Percentiles rank a stretch among this genome's conserved stretches.
Conservation (phyloP, 2,888 invertebrate species). For the Salpingus planirostris region DNA sequence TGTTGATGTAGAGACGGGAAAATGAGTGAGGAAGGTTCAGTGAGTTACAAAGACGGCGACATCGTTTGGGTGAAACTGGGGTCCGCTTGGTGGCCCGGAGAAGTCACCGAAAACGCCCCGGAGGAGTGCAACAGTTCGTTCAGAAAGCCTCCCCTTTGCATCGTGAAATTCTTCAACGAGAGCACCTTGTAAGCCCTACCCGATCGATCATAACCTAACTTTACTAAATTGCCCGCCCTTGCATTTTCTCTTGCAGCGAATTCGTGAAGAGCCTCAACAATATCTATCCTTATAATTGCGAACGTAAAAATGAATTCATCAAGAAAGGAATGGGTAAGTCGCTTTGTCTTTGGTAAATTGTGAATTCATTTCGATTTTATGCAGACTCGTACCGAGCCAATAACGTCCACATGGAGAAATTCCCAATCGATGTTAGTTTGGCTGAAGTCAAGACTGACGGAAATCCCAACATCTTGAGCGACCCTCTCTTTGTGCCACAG, state of each 20-base stretch:
- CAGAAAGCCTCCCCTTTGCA: conserved; percentile 65
- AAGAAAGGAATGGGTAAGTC: conserved; percentile 71
- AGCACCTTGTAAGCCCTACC: conserved; percentile 62
- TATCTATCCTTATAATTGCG: conserved; percentile 71
- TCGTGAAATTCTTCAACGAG: conserved; percentile 80
- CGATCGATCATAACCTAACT: conserved; percentile 11
- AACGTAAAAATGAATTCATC: conserved; percentile 71
- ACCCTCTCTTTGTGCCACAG: conserved; percentile 48
- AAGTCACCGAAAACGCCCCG: conserved; percentile 59
- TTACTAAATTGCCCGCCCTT: background rate
- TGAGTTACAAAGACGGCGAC: conserved; percentile 62
- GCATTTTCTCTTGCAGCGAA: conserved; percentile 50
- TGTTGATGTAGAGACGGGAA: conserved; percentile 16
- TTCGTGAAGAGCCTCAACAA: conserved; percentile 62
- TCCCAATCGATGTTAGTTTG: conserved; percentile 64
- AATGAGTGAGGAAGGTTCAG: conserved; percentile 65
- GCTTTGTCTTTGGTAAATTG: background rate
- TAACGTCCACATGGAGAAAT: conserved; percentile 65
- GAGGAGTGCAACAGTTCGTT: conserved; percentile 52
- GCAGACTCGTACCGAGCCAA: conserved; percentile 50
- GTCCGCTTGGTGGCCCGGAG: conserved; percentile 79
- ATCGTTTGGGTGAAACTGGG: conserved; percentile 81
- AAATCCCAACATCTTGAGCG: conserved; percentile 58
- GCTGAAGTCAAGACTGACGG: conserved; percentile 68
- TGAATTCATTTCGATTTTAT: conserved; percentile 19